Evolutionary conservation across 1,140 invertebrate genomes (phyloP).

Genomic region (Zaprionus vittiger): DNA sequence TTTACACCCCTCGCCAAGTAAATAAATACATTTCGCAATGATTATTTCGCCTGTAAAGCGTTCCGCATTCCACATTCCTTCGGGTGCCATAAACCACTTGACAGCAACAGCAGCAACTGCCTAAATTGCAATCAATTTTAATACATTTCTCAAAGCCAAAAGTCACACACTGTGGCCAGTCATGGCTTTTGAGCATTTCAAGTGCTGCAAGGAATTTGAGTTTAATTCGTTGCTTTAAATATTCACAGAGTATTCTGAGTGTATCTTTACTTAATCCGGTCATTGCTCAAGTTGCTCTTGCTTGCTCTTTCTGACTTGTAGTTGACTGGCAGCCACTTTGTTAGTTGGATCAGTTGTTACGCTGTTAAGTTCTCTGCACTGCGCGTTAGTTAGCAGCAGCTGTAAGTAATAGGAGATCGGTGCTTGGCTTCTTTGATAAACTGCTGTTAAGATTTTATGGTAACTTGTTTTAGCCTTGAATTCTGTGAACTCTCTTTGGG

Average conservation of each 20-base stretch:
- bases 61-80: slow-evolving; percentile 53
- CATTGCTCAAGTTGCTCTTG: too few species aligned
- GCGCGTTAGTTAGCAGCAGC: not conserved
- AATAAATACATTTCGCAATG: slow-evolving; percentile 59
- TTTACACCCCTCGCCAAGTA: slow-evolving; percentile 21
- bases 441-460: not conserved
- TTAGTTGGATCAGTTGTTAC: not conserved
- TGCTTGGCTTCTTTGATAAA: too few species aligned
- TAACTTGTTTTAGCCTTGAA: not conserved
- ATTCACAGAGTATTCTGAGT: not conserved
- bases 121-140: slow-evolving; percentile 76
- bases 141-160: slow-evolving; percentile 51
- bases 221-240: slow-evolving; percentile 7
- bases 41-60: slow-evolving; percentile 62
- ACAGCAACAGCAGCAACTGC: slow-evolving; percentile 21
- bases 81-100: slow-evolving; percentile 72
- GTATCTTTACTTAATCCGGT: too few species aligned
- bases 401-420: not conserved
- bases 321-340: not conserved
- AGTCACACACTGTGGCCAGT: slow-evolving; percentile 20
- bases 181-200: not conserved
- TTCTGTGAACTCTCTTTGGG: too few species aligned
- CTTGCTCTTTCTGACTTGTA: not conserved
- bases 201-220: slow-evolving; percentile 8
- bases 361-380: not conserved